Evolutionary conservation across 1,140 invertebrate genomes (phyloP).

Genomic region (Panonychus citri): DNA sequence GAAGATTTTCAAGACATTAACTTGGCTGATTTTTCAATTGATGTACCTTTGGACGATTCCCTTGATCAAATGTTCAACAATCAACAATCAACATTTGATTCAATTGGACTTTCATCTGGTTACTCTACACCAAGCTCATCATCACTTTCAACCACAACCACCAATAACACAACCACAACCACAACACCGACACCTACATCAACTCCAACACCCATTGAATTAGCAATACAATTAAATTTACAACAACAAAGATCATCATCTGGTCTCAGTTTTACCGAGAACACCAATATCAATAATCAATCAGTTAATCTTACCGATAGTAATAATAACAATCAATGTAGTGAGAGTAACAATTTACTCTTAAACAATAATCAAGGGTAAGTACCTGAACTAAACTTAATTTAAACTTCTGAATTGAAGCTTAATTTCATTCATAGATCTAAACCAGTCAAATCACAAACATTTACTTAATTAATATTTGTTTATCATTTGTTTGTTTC

Average conservation of each 20-base stretch:
- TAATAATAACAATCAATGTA: neutral
- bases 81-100: neutral
- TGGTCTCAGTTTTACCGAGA: too few species aligned
- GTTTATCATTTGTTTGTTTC: too few species aligned
- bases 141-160: neutral
- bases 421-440: too few species aligned
- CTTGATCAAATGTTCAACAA: conserved; percentile 3
- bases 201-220: neutral
- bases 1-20: neutral
- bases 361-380: too few species aligned
- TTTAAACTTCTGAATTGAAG: too few species aligned
- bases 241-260: too few species aligned
- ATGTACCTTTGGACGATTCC: conserved; percentile 1
- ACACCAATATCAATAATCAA: neutral
- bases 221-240: neutral
- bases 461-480: too few species aligned
- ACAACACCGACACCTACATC: neutral
- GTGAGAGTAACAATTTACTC: too few species aligned
- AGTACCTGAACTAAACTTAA: too few species aligned
- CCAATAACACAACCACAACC: neutral
- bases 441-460: too few species aligned
- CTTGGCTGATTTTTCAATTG: conserved; percentile 2
- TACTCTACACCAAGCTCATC: neutral
- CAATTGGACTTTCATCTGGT: neutral
- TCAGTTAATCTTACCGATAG: neutral